Base-by-base conservation (phyloP, 2,797 vertebrate genomes). In the Pseudochirops cupreus region DNA sequence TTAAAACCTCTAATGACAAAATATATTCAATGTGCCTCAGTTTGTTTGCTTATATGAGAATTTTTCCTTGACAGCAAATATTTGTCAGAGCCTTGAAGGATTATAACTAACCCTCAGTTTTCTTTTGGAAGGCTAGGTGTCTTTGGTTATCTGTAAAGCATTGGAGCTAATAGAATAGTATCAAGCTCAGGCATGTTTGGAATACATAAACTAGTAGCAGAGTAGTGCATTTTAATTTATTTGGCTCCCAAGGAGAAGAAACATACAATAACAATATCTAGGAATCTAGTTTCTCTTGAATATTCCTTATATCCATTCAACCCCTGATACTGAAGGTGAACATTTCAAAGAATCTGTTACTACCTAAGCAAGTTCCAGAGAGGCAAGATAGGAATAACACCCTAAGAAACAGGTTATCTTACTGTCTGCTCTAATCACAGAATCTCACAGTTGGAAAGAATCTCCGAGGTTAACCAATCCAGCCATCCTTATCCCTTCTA, bases 51-150 rank as follows among this genome's bases (percentile, higher is more conserved):
- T 33, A 91, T 58, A 89, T 94, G 59, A 67, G 54, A 28, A 46
- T 52, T 24, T n/a, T 9, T 94, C 33, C 26, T 93, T 91, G 55
- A 92, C 57, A 59, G 50, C 53, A 57, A 58, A 24, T 59, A 14
- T 50, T 50, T 24, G 31, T 57, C 57, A 39, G 67, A 0, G 54
- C 55, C 67, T 94, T 82, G 26, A 57, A 95, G 39, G 62, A 91
- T 90, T 92, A 90, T 96, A 93, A 54, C 33, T 87, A 96, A 90
- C 31, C 29, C 92, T 12, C 52, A 50, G 46, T 93, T 74, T 96
- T 96, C 89, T 54, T 54, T 54, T 54, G 57, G 92, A 90, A 92
- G 29, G 6, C 29, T 21, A 33, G 11, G 5, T 46, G 33, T 92
- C 90, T 95, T 92, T 62, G 54, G 59, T 92, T 91, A 92, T 89